Base-by-base conservation (phyloP, 2,888 invertebrate species). In the Pegoplata infirma region DNA sequence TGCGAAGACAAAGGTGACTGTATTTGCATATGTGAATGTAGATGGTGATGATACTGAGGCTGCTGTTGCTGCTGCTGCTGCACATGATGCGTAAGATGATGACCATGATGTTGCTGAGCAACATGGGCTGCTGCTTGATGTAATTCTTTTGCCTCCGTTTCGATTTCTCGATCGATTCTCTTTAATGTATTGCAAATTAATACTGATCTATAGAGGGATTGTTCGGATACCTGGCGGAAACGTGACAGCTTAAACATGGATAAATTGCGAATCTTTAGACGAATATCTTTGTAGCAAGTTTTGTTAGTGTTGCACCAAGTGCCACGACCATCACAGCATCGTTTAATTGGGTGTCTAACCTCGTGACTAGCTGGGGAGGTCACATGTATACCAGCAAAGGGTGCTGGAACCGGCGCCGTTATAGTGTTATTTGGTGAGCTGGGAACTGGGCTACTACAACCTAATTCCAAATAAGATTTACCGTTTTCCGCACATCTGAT, bases 101-200 rank as follows among this genome's bases (percentile, higher is more conserved):
- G 87, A 67, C 85, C 85, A n/a, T 84, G 85, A 76, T 80, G 87
- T 81, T 74, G 86, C 56, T 86, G 85, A 5, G 86, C 86, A n/a
- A 85, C 86, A 64, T 86, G 86, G 78, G 86, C 88, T 28, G 88
- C 86, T 80, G 91, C 92, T 51, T 87, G 87, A 40, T 88, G 88
- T 79, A 88, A 46, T 83, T 88, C 89, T 82, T 89, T 88, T 82
- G 91, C 91, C 88, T 93, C 93, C 75, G 92, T 90, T 88, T 96
- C 96, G 92, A 97, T 95, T 90, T 97, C 97, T 69, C 94, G 92
- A 90, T 97, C 97, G 86, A 97, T 94, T 88, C 94, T 93, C 88
- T 97, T 94, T 82, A 97, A 89, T 71, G 97, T 97, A 90, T 97
- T 97, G 91, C 97, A 97, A 85, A 98, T 97, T 80, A 98, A 93